Evolutionary conservation across 37 sponge, comb jelly and placozoan species (phyloP).

Genomic region (Agelas oroides): DNA sequence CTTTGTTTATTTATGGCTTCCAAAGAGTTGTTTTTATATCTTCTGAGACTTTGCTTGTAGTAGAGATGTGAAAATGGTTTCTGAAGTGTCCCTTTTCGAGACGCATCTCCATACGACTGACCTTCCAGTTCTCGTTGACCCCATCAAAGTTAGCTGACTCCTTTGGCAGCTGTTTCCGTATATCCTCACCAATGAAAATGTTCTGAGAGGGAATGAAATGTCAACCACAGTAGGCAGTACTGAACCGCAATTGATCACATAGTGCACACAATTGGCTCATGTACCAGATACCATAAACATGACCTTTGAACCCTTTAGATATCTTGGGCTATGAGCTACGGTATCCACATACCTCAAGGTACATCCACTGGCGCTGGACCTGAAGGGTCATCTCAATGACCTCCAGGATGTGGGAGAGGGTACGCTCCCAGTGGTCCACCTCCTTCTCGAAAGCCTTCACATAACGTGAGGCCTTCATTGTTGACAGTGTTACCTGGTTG

Average conservation of each 20-base stretch:
- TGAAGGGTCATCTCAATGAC: constrained; percentile 96
- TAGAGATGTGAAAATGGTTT: too few relatives aligned
- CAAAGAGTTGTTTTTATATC: too few relatives aligned
- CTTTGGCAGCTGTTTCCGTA: constrained; percentile 95
- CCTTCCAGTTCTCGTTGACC: constrained; percentile 94
- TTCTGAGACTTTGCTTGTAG: too few relatives aligned
- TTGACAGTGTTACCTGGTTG: constrained; percentile 98
- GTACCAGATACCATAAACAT: too few relatives aligned
- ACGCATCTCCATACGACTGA: background rate
- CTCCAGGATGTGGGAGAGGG: constrained; percentile 96
- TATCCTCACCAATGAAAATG: constrained; percentile 98
- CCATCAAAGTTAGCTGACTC: constrained; percentile 93
- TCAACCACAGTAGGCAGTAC: too few relatives aligned
- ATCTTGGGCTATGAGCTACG: too few relatives aligned
- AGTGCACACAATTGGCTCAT: background rate
- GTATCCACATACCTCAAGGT: constrained; percentile 89
- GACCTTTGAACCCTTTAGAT: too few relatives aligned
- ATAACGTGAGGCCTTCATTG: constrained; percentile 97
- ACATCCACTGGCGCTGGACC: constrained; percentile 99
- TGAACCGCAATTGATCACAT: background rate
- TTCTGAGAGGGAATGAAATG: constrained; percentile 59
- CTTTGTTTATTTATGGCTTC: too few relatives aligned
- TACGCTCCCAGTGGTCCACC: constrained; percentile 99
- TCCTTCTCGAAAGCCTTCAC: constrained; percentile 96
- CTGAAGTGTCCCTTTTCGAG: too few relatives aligned